Percentiles rank a stretch among this genome's conserved stretches.
These are phyloP conservation scores for Frankliniella intonsa DNA, from an alignment of 2,888 invertebrate genomes.

Conservation along the genomic window DNA sequence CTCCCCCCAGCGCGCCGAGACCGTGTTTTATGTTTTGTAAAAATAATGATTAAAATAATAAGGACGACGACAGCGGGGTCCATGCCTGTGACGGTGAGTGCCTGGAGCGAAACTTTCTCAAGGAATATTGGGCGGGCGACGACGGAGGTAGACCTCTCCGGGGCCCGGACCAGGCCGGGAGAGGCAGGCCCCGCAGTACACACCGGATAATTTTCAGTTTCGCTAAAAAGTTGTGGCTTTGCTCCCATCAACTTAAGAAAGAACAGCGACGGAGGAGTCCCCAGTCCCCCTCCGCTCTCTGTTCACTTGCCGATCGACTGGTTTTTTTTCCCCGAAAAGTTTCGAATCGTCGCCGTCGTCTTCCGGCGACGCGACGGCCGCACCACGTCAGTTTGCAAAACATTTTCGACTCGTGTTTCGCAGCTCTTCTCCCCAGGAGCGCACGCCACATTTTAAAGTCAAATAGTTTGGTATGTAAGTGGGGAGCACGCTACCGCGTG, in stretches of 20 bases:
- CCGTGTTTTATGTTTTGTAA: too few relatives aligned
- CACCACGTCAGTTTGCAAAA: too few relatives aligned
- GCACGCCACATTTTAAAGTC: too few relatives aligned
- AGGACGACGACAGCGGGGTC: not conserved
- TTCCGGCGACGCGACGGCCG: too few relatives aligned
- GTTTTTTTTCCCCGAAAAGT: not conserved
- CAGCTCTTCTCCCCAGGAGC: too few relatives aligned
- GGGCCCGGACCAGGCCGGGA: too few relatives aligned
- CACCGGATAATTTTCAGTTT: not conserved
- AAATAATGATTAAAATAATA: not conserved
- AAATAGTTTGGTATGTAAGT: too few relatives aligned
- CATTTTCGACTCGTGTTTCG: too few relatives aligned
- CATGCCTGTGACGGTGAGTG: not conserved
- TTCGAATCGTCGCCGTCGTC: too few relatives aligned
- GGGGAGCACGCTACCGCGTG: too few relatives aligned
- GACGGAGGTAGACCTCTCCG: too few relatives aligned
- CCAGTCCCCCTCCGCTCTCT: not conserved
- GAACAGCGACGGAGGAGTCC: not conserved
- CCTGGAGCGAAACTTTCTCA: conserved; percentile 8
- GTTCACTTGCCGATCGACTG: not conserved
- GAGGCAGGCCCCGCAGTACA: not conserved
- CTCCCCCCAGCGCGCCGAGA: too few relatives aligned
- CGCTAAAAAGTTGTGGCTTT: not conserved
- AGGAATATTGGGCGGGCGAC: not conserved
- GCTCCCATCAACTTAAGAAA: not conserved